Evolutionary conservation across 2,113 vertebrate species (phyloP).

Genomic region (Progne subis): DNA sequence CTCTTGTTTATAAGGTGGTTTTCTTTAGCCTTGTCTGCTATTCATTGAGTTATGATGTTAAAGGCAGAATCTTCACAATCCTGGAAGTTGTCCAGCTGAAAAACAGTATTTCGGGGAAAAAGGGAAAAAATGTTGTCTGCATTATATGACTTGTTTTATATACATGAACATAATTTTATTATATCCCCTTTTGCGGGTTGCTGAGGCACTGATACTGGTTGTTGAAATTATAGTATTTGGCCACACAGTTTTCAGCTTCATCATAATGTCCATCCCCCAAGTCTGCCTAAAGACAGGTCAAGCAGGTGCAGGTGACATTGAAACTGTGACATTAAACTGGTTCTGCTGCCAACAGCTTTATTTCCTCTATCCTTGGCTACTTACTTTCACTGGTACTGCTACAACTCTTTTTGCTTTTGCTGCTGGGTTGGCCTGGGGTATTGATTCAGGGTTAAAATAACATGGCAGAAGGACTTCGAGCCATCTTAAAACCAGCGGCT

Average conservation of each 20-base stretch:
- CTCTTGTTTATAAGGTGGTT: neutral
- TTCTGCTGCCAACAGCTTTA: neutral
- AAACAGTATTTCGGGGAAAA: neutral
- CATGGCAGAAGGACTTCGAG: neutral
- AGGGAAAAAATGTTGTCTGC: neutral
- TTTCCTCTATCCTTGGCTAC: neutral
- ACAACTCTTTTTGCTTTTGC: neutral
- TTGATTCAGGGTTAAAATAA: conserved; percentile 27
- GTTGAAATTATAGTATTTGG: neutral
- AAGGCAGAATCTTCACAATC: neutral
- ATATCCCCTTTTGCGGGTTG: neutral
- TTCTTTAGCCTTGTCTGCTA: neutral
- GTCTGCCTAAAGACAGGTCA: neutral
- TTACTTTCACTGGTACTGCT: neutral
- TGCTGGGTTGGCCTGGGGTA: neutral
- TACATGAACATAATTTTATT: neutral
- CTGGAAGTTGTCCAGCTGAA: neutral
- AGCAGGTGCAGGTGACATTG: neutral
- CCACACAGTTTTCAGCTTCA: neutral
- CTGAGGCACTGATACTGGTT: neutral
- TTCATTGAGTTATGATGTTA: neutral
- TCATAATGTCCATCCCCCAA: neutral
- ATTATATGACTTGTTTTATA: neutral
- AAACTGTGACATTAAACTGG: neutral
- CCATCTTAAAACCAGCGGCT: neutral